phyloP scores from a whole-genome alignment of 2,888 invertebrate genomes.

The Chironomus tentans region DNA sequence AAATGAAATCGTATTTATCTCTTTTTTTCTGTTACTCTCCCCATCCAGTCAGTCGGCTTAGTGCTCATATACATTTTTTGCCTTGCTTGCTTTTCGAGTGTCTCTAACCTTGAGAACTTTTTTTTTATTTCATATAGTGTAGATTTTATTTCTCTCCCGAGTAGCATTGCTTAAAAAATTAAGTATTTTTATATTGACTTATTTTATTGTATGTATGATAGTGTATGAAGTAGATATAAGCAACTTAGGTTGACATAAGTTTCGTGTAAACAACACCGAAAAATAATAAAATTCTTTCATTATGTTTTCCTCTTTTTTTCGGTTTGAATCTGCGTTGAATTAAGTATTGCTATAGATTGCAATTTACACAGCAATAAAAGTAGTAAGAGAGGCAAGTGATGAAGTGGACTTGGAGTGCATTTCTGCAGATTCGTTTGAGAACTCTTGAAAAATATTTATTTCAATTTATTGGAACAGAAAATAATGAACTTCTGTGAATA shows the following conservation, averaged over 20 bases:
- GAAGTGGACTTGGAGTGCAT: no score
- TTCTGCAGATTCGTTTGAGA: no score
- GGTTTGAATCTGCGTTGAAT: neutral
- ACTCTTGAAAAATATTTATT: no score
- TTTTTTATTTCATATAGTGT: neutral
- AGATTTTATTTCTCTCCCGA: no score
- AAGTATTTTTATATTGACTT: no score
- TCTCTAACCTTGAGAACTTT: conserved; percentile 25
- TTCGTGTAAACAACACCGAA: neutral
- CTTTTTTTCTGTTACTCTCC: neutral
- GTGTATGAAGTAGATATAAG: no score
- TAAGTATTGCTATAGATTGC: neutral
- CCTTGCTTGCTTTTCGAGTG: conserved; percentile 23
- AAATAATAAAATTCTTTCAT: neutral
- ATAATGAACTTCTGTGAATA: no score
- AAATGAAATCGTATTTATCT: conserved; percentile 10
- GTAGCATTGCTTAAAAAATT: no score
- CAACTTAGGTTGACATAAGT: neutral
- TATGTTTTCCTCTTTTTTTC: neutral
- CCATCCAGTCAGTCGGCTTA: neutral
- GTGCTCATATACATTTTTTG: neutral
- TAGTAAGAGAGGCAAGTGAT: no score
- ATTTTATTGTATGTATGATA: no score
- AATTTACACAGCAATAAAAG: no score
- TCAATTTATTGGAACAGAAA: no score